Evolutionary conservation across 2,888 invertebrate species (phyloP).

Genomic region (Cheilosia impressa): DNA sequence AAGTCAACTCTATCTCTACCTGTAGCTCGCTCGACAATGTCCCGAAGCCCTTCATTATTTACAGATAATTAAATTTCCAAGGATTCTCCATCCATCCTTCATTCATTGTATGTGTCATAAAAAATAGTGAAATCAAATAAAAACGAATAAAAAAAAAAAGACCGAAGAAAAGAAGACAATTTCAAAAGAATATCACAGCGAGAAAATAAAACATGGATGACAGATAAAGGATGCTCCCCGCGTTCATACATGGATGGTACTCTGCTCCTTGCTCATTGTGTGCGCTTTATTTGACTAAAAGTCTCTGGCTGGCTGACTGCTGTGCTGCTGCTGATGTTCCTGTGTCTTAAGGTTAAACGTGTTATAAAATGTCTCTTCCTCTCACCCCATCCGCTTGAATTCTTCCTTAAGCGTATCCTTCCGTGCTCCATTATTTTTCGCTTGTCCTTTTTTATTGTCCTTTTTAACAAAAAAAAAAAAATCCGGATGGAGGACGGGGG

Average conservation of each 20-base stretch:
- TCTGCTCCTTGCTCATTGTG: conserved; percentile 14
- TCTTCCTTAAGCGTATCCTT: conserved; percentile 53
- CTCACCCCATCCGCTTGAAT: conserved; percentile 30
- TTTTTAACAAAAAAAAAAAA: conserved; percentile 41
- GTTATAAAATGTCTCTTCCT: conserved; percentile 59
- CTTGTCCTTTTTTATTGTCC: conserved; percentile 73
- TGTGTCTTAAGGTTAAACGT: conserved; percentile 74
- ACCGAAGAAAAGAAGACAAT: conserved; percentile 35
- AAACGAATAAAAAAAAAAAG: conserved; percentile 38
- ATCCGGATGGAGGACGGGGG: conserved; percentile 20
- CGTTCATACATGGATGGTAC: not conserved
- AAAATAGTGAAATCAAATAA: conserved; percentile 66
- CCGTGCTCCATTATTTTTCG: conserved; percentile 69
- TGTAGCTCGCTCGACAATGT: conserved; percentile 19
- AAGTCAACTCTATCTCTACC: conserved; percentile 10
- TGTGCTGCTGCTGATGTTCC: conserved; percentile 29
- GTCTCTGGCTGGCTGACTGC: conserved; percentile 47
- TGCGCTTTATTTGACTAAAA: conserved; percentile 57
- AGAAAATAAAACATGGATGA: conserved; percentile 62
- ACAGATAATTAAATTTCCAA: conserved; percentile 60
- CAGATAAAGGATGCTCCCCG: conserved; percentile 32
- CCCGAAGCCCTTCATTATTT: conserved; percentile 34
- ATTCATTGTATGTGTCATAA: conserved; percentile 46
- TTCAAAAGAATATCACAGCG: conserved; percentile 50
- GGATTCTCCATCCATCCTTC: conserved; percentile 30